Evolutionary conservation across 1,140 invertebrate genomes (phyloP).

Genomic region (Dufourea novaeangliae): DNA sequence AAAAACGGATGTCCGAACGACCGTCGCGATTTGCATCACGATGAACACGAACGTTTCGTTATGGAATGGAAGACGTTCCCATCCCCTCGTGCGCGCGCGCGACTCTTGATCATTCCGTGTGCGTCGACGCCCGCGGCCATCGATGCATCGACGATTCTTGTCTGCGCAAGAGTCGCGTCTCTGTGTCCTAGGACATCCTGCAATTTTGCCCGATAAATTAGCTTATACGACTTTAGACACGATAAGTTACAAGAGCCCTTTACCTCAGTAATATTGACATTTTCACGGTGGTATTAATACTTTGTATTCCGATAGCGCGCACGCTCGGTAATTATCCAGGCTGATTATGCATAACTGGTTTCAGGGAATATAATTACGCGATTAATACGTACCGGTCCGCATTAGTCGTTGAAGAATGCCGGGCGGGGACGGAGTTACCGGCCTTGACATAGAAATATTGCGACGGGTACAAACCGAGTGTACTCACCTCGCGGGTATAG

Average conservation of each 20-base stretch:
- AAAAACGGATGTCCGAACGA: slow-evolving; percentile 12
- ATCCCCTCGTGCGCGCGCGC: no score
- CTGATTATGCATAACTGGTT: slow-evolving; percentile 12
- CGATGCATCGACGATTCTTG: neutral
- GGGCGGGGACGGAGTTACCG: neutral
- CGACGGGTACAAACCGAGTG: no score
- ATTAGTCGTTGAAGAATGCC: neutral
- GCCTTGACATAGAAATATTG: slow-evolving; percentile 27
- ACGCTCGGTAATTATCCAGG: slow-evolving; percentile 8
- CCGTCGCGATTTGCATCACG: slow-evolving; percentile 54
- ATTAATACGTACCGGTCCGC: neutral
- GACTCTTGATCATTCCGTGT: neutral
- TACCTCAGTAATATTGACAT: neutral
- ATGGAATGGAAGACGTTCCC: slow-evolving; percentile 23
- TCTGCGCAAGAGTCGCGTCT: no score
- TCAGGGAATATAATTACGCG: slow-evolving; percentile 3
- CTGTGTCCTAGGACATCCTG: slow-evolving; percentile 11
- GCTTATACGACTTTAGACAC: neutral
- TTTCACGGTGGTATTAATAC: slow-evolving; percentile 17
- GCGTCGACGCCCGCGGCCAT: slow-evolving; percentile 2
- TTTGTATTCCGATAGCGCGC: slow-evolving; percentile 8
- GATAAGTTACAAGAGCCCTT: slow-evolving; percentile 5
- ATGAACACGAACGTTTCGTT: slow-evolving; percentile 62
- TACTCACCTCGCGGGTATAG: neutral
- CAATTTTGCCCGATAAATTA: slow-evolving; percentile 39